Percentiles rank a stretch among this genome's conserved stretches.
Evolutionary conservation across 2,113 vertebrate genomes (phyloP).

Genomic region (Ciconia stormi): DNA sequence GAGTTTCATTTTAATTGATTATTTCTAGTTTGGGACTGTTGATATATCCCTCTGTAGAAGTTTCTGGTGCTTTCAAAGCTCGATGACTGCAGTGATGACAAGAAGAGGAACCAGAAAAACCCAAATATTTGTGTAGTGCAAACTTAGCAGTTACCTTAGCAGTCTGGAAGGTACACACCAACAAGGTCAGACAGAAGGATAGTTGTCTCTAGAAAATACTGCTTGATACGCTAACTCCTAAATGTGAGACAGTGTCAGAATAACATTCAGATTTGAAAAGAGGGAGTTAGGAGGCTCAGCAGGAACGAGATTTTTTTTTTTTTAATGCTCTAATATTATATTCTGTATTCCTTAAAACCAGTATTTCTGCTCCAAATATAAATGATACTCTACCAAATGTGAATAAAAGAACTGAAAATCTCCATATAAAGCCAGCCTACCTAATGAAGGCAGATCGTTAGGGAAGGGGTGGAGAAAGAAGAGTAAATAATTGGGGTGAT

Average conservation of each 20-base stretch:
- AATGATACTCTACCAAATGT: neutral
- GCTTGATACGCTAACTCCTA: neutral
- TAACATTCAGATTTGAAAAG: neutral
- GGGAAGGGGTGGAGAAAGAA: neutral
- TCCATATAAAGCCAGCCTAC: neutral
- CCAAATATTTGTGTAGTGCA: neutral
- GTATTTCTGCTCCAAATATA: neutral
- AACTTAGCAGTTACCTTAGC: neutral
- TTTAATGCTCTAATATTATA: neutral
- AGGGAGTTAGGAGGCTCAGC: neutral
- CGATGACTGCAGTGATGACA: neutral
- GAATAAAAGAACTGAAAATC: neutral
- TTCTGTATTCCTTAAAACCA: neutral
- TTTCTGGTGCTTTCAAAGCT: neutral
- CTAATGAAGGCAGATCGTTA: neutral
- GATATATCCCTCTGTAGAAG: neutral
- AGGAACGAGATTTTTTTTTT: neutral
- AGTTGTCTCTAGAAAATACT: neutral
- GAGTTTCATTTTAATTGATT: neutral
- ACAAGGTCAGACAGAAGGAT: neutral
- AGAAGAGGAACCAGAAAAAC: neutral
- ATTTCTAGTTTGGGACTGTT: neutral
- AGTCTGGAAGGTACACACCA: neutral
- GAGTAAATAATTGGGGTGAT: neutral
- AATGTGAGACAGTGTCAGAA: neutral